phyloP scores from a whole-genome alignment of 2,113 vertebrate genomes.

The Sinocyclocheilus anshuiensis region DNA sequence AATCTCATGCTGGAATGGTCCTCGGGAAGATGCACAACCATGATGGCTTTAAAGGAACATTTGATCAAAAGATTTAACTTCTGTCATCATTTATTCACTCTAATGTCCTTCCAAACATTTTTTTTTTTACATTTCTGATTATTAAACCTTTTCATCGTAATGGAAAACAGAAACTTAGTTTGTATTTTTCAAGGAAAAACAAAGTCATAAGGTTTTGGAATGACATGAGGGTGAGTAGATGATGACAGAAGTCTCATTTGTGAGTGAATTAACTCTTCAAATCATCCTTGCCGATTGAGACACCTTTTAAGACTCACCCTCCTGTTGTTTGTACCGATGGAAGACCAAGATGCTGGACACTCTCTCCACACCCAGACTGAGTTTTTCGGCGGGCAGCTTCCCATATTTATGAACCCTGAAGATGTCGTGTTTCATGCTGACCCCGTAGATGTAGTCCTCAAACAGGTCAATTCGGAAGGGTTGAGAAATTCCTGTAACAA shows the following conservation, averaged over 20 bases:
- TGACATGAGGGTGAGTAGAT: not conserved
- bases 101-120: not conserved
- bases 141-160: not conserved
- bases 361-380: slow-evolving; percentile 79
- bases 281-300: no score
- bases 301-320: slow-evolving; percentile 74
- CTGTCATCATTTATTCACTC: not conserved
- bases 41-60: not conserved
- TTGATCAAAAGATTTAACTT: not conserved
- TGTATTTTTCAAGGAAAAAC: not conserved
- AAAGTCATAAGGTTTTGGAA: not conserved
- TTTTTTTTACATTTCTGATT: not conserved
- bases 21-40: not conserved
- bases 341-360: slow-evolving; percentile 83
- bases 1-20: not conserved
- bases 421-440: slow-evolving; percentile 79
- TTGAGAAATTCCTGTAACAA: slow-evolving; percentile 78
- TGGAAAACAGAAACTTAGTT: not conserved
- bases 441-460: slow-evolving; percentile 88
- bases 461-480: slow-evolving; percentile 87
- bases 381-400: slow-evolving; percentile 73
- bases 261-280: not conserved
- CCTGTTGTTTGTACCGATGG: slow-evolving; percentile 85
- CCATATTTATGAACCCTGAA: slow-evolving; percentile 87
- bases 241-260: not conserved